Conservation (phyloP, 2,888 invertebrate genomes). For the Carabus problematicus region DNA sequence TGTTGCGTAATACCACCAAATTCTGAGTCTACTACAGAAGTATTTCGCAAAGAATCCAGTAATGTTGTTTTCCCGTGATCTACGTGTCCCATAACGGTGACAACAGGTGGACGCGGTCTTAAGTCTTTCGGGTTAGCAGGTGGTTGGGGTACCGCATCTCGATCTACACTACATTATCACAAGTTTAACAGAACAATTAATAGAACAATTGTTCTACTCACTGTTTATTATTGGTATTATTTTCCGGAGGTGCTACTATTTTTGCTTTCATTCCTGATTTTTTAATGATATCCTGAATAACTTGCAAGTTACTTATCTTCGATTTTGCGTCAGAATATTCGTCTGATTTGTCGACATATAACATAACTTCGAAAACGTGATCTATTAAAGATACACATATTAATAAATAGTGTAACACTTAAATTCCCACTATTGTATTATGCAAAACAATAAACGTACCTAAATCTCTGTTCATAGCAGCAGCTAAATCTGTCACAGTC, state of each 20-base stretch:
- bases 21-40: conserved; percentile 87
- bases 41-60: conserved; percentile 84
- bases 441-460: conserved; percentile 59
- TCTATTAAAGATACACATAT: conserved; percentile 59
- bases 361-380: conserved; percentile 73
- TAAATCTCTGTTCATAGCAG: conserved; percentile 67
- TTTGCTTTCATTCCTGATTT: conserved; percentile 72
- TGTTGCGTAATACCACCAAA: conserved; percentile 99
- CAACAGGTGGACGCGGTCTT: conserved; percentile 85
- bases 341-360: conserved; percentile 68
- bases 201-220: conserved; percentile 49
- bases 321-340: conserved; percentile 64
- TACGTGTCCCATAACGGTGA: conserved; percentile 99
- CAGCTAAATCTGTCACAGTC: conserved; percentile 78
- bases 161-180: conserved; percentile 27
- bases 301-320: conserved; percentile 68
- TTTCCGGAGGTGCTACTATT: conserved; percentile 63
- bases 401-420: conserved; percentile 13
- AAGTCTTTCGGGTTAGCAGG: conserved; percentile 71
- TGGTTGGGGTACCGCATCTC: conserved; percentile 66
- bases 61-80: conserved; percentile 99
- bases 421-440: conserved; percentile 10
- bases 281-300: conserved; percentile 73
- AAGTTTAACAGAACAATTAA: background rate
- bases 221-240: conserved; percentile 57